Conservation (phyloP, 2,888 invertebrate genomes). For the Callinectes sapidus region DNA sequence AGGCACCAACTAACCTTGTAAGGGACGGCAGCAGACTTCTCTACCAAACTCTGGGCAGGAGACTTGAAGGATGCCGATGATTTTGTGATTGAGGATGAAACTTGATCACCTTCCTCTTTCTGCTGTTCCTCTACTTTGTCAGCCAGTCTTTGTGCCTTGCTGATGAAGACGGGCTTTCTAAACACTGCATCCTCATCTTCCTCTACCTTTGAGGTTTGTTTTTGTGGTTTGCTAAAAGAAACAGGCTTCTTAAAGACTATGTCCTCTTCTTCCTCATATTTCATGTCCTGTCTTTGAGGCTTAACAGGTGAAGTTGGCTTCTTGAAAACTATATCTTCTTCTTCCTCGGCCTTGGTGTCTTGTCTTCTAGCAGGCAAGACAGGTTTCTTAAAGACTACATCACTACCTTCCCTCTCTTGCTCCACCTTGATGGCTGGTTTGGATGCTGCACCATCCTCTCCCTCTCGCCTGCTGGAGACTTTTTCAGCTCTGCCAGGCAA, state of each 20-base stretch:
- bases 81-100: not conserved
- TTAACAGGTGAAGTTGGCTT: not conserved
- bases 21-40: slow-evolving; percentile 53
- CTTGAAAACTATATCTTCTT: slow-evolving; percentile 20
- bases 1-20: slow-evolving; percentile 48
- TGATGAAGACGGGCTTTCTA: slow-evolving; percentile 58
- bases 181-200: slow-evolving; percentile 40
- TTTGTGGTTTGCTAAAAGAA: not conserved
- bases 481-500: not conserved
- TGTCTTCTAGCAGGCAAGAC: not conserved
- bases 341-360: not conserved
- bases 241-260: not conserved
- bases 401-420: not conserved
- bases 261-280: not conserved
- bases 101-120: slow-evolving; percentile 13
- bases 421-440: not conserved
- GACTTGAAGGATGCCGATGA: slow-evolving; percentile 27
- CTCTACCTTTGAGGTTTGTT: not conserved
- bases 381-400: not conserved
- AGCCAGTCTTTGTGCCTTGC: not conserved
- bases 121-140: not conserved
- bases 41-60: slow-evolving; percentile 49
- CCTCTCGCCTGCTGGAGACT: not conserved
- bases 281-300: not conserved
- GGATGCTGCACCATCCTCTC: not conserved